Evolutionary conservation across 2,113 vertebrate genomes (phyloP), one percentile per base, ranked within the genome.

Genomic region (Chaetodon trifascialis): DNA sequence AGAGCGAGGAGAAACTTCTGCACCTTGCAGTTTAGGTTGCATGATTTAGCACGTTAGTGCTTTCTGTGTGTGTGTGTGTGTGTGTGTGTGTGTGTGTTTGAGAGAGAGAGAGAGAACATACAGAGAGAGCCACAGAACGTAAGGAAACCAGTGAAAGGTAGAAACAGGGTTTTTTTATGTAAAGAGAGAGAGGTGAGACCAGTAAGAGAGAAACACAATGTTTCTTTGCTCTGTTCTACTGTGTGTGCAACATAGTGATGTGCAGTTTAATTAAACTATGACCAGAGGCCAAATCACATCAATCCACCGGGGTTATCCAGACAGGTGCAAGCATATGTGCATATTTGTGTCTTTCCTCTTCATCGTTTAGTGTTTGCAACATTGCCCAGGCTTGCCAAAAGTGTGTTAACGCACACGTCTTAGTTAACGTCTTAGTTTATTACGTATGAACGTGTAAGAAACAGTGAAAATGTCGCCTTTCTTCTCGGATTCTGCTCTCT

Each of bases 251-350:
- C 55, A 56, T 59, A 78, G 76, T 85, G 78, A 86, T 78, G 82
- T 87, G 49, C 60, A 71, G 72, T 87, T 90, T 91, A 91, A 91
- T 94, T 91, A 92, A 91, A 83, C 38, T 79, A 79, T 92, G 85
- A 86, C 93, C 91, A 89, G 86, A 83, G 86, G 83, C 89, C 79
- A 78, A 81, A 76, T n/a, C 73, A 90, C 80, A 79, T 90, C 77
- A 91, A 76, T 86, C 81, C 46, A 62, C 59, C n/a, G 4, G 38
- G 34, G 51, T 65, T 62, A 67, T 83, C 71, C 65, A 63, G 79
- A 63, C 81, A 90, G 79, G 89, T 89, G 78, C 60, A 65, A 77
- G 82, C 71, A 46, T 36, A 72, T 76, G 76, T 62, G 77, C 83
- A 87, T 87, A 73, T 79, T 76, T 86, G 64, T 82, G 40, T 76